phyloP scores from a whole-genome alignment of 2,888 invertebrate species.

The Sarcophaga carnaria region DNA sequence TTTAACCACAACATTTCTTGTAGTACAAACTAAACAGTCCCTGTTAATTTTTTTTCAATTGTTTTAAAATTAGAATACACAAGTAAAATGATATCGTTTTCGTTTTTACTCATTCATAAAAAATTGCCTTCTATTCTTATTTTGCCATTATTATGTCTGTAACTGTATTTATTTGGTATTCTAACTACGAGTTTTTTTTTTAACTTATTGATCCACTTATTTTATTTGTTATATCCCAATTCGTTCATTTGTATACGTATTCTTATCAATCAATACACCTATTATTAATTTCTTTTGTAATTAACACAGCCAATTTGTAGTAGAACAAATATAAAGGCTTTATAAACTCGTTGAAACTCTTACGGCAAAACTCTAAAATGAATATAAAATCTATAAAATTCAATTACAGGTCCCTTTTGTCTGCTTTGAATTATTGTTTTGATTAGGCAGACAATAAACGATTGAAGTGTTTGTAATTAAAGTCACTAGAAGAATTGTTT shows the following conservation, averaged over 20 bases:
- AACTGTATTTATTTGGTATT: constrained; percentile 13
- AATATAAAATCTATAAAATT: no score
- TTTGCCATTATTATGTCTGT: neutral
- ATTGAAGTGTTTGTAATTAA: no score
- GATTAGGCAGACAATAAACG: no score
- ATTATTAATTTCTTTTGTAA: constrained; percentile 6
- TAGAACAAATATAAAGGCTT: constrained; percentile 30
- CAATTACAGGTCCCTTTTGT: no score
- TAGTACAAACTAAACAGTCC: no score
- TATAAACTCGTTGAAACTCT: neutral
- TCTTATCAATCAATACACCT: neutral
- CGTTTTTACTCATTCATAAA: no score
- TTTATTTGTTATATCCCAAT: neutral
- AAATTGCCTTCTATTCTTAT: neutral
- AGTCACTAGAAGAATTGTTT: no score
- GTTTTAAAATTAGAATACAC: no score
- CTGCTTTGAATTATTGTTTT: no score
- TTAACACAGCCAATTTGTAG: constrained; percentile 45
- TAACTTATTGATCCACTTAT: constrained; percentile 24
- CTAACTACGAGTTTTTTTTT: constrained; percentile 32
- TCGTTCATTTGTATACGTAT: neutral
- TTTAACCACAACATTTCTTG: no score
- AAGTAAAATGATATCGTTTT: no score
- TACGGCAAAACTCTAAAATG: neutral
- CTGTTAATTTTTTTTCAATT: no score